Conservation (phyloP, 2,888 invertebrate genomes). For the Eupithecia insigniata region DNA sequence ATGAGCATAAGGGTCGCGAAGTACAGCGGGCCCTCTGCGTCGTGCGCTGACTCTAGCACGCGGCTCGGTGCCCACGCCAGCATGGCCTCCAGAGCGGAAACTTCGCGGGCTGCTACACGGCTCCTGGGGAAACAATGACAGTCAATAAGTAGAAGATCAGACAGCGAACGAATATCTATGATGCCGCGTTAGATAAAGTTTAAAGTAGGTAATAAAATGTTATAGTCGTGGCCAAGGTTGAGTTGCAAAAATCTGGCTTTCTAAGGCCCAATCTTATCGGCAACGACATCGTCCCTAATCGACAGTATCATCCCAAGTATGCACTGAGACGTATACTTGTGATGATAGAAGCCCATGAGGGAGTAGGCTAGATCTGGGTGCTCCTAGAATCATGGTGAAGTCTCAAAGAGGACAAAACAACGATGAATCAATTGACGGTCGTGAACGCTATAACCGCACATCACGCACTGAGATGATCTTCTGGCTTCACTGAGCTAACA, state of each 20-base stretch:
- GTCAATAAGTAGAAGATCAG: neutral
- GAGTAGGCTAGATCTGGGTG: neutral
- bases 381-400: neutral
- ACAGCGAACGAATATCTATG: neutral
- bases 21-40: constrained; percentile 96
- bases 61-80: constrained; percentile 86
- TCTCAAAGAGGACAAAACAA: neutral
- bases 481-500: neutral
- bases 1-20: constrained; percentile 92
- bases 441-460: neutral
- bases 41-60: constrained; percentile 92
- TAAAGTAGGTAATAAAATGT: neutral
- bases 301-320: too few relatives aligned
- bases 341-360: neutral
- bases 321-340: too few relatives aligned
- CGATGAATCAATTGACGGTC: neutral
- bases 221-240: neutral
- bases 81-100: constrained; percentile 89
- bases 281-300: too few relatives aligned
- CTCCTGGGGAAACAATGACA: constrained; percentile 75
- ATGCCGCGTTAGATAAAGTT: too few relatives aligned
- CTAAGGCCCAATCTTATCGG: too few relatives aligned
- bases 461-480: neutral
- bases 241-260: too few relatives aligned
- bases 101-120: constrained; percentile 90